These are phyloP conservation scores for Tamandua tetradactyla DNA, from an alignment of 2,797 vertebrate species.

Conservation along the genomic window DNA sequence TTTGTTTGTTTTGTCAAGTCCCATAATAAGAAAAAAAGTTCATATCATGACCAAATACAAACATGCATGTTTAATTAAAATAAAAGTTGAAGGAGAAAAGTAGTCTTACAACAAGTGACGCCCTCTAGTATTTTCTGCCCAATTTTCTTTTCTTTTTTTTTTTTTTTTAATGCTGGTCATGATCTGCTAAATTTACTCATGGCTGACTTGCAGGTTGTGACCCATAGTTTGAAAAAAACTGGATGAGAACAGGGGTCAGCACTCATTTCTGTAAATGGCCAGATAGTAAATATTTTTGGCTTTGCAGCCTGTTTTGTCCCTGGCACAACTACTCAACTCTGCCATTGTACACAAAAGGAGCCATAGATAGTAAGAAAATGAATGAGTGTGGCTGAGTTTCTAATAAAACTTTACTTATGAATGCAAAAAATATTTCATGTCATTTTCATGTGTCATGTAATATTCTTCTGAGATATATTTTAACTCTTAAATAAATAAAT, in stretches of 20 bases:
- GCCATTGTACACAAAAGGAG: not conserved
- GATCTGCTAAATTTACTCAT: conserved; percentile 22
- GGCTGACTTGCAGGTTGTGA: not conserved
- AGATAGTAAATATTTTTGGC: not conserved
- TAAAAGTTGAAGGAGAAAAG: not conserved
- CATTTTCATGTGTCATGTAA: not conserved
- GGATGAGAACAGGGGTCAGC: not conserved
- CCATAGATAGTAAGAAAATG: not conserved
- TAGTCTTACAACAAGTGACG: not conserved
- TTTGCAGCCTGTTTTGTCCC: not conserved
- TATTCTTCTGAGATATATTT: not conserved
- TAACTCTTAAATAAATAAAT: not conserved
- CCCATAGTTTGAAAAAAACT: conserved; percentile 48
- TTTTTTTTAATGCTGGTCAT: not conserved
- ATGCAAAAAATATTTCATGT: not conserved
- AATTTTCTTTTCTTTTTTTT: not conserved
- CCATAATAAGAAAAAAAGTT: not conserved
- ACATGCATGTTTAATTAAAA: not conserved
- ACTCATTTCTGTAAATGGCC: conserved; percentile 49
- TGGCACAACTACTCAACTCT: not conserved
- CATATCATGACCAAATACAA: not conserved
- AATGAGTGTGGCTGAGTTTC: not conserved
- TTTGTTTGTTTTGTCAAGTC: not conserved
- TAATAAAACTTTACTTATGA: not conserved
- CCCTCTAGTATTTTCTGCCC: not conserved